These are phyloP conservation scores for Pedionomus torquatus DNA, from an alignment of 2,113 vertebrate species.

Conservation along the genomic window DNA sequence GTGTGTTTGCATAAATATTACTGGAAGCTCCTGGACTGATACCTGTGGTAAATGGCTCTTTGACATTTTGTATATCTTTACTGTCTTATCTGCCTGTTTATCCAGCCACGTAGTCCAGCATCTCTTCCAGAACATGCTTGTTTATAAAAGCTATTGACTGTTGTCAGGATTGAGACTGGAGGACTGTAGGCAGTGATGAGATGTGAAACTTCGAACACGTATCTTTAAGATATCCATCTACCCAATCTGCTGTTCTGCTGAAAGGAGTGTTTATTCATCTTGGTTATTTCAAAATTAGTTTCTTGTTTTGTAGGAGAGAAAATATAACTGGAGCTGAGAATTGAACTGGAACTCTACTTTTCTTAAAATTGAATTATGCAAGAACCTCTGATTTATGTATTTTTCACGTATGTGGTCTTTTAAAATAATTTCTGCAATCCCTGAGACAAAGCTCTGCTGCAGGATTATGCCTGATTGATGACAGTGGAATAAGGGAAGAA, in stretches of 20 bases:
- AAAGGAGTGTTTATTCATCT: background rate
- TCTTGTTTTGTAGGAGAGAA: background rate
- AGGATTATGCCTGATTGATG: background rate
- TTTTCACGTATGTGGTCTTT: background rate
- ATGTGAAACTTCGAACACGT: background rate
- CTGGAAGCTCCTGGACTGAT: background rate
- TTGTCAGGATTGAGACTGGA: background rate
- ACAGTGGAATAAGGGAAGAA: background rate
- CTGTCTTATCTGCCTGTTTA: background rate
- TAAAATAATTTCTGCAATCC: slow-evolving; percentile 19
- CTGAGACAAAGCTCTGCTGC: background rate
- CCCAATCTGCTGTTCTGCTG: background rate
- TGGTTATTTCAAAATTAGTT: background rate
- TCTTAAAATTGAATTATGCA: background rate
- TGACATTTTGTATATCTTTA: background rate
- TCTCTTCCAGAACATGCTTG: background rate
- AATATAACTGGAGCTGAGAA: background rate
- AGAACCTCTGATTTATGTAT: background rate
- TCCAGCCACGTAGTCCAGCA: background rate
- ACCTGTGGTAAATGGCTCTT: background rate
- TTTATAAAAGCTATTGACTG: slow-evolving; percentile 2
- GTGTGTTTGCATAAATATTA: background rate
- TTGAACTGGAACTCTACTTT: background rate
- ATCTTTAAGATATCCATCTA: background rate
- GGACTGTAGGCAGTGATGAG: background rate